Conservation (phyloP, 2,888 invertebrate species). For the Aporophyla nigra region DNA sequence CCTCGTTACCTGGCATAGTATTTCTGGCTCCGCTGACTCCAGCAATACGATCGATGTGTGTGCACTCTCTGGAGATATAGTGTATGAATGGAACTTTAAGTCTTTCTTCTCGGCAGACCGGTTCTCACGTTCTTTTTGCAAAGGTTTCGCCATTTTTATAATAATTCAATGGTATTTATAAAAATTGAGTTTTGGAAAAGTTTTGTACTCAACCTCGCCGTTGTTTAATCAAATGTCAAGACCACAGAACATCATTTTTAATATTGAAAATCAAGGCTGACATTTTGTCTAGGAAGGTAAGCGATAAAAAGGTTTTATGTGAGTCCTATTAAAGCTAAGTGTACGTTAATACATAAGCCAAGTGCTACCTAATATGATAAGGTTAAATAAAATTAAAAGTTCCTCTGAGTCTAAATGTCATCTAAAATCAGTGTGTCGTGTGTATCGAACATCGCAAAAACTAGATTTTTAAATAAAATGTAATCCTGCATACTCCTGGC, state of each 20-base stretch:
- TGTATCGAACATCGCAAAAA: neutral
- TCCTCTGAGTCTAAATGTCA: neutral
- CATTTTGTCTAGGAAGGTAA: neutral
- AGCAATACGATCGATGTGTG: conserved; percentile 86
- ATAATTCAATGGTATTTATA: conserved; percentile 19
- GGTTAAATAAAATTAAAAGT: neutral
- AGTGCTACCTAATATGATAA: neutral
- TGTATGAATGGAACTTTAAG: conserved; percentile 83
- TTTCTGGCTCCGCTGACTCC: conserved; percentile 84
- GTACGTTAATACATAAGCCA: neutral
- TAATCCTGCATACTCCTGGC: neutral
- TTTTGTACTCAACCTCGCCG: neutral
- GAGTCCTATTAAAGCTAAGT: neutral
- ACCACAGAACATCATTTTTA: too few species aligned
- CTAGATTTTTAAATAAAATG: neutral
- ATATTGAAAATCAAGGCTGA: neutral
- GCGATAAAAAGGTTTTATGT: neutral
- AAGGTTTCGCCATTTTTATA: conserved; percentile 79
- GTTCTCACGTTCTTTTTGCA: conserved; percentile 86
- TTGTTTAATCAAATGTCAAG: neutral
- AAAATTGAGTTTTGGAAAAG: neutral
- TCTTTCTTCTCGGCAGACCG: conserved; percentile 87
- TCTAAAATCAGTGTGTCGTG: neutral
- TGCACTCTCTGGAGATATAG: conserved; percentile 86
- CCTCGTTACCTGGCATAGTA: conserved; percentile 85